A percentile compares a stretch with the other conserved stretches of the same genome.
Evolutionary conservation across 1,140 invertebrate genomes (phyloP).

Genomic region (Lucilia cuprina): DNA sequence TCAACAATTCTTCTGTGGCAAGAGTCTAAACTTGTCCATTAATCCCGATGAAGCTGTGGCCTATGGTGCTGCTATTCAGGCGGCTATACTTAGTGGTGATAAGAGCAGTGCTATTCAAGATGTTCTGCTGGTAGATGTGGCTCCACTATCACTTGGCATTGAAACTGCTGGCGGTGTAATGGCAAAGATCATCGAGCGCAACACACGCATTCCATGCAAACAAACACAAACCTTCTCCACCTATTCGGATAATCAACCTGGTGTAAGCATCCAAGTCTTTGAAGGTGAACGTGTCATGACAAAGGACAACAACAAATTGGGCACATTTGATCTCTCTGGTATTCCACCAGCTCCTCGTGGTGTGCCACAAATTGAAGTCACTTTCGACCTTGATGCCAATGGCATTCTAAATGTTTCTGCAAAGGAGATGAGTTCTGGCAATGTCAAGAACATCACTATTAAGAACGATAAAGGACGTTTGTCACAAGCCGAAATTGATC

Average conservation of each 20-base stretch:
- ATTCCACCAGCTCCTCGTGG: constrained; percentile 85
- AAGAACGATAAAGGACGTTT: constrained; percentile 85
- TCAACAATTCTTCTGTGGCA: constrained; percentile 72
- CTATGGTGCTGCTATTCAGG: constrained; percentile 78
- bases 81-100: constrained; percentile 75
- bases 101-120: constrained; percentile 66
- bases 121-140: constrained; percentile 66
- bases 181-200: constrained; percentile 71
- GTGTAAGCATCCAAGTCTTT: constrained; percentile 72
- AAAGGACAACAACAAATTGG: constrained; percentile 77
- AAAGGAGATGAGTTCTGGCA: constrained; percentile 65
- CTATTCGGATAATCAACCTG: constrained; percentile 75
- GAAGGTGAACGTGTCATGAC: constrained; percentile 77
- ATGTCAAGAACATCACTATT: constrained; percentile 78
- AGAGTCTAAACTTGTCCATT: constrained; percentile 73
- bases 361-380: constrained; percentile 78
- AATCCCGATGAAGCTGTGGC: constrained; percentile 84
- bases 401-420: constrained; percentile 75
- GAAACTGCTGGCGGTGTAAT: constrained; percentile 70
- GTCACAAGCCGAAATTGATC: constrained; percentile 81
- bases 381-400: constrained; percentile 74
- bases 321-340: constrained; percentile 78
- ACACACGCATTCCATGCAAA: constrained; percentile 71
- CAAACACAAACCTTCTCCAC: constrained; percentile 72
- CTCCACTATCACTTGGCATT: constrained; percentile 68